Percentiles rank a stretch among this genome's conserved stretches.
Conservation (phyloP, 2,888 invertebrate genomes). For the Synanthedon tipuliformis region DNA sequence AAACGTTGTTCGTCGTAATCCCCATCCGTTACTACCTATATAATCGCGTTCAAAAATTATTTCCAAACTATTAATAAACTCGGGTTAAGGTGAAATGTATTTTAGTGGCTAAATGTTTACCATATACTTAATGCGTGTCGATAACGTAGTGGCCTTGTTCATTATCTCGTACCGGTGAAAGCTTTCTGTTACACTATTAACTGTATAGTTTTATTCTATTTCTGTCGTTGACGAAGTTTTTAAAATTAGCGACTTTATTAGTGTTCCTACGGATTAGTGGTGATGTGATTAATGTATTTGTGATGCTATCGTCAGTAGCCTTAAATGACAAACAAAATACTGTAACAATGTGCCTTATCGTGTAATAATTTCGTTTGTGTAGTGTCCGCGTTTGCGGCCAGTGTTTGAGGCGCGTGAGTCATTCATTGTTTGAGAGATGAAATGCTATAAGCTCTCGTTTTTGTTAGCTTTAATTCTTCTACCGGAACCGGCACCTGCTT, state of each 20-base stretch:
- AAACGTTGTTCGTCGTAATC: constrained; percentile 1
- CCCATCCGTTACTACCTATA: neutral
- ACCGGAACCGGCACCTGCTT: constrained; percentile 46
- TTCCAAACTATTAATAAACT: constrained; percentile 36
- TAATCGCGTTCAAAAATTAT: constrained; percentile 10
- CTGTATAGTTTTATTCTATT: constrained; percentile 9
- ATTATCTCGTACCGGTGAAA: constrained; percentile 39
- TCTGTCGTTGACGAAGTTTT: constrained; percentile 2
- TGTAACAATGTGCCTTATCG: constrained; percentile 58
- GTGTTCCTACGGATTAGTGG: neutral
- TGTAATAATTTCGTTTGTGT: constrained; percentile 32
- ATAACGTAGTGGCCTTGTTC: constrained; percentile 52
- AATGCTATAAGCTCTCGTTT: constrained; percentile 32
- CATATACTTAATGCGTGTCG: constrained; percentile 18
- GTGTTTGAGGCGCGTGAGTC: constrained; percentile 34
- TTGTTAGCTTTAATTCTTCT: constrained; percentile 38
- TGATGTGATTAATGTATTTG: constrained; percentile 1
- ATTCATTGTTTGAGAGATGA: constrained; percentile 41
- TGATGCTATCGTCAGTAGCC: constrained; percentile 23
- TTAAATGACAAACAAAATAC: constrained; percentile 31
- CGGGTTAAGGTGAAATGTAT: constrained; percentile 25
- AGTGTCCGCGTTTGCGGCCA: constrained; percentile 12
- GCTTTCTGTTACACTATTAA: constrained; percentile 22
- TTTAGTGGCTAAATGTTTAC: constrained; percentile 32
- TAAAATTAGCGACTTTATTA: constrained; percentile 6